Conservation (phyloP, 1,140 invertebrate genomes). For the Nasonia giraulti region DNA sequence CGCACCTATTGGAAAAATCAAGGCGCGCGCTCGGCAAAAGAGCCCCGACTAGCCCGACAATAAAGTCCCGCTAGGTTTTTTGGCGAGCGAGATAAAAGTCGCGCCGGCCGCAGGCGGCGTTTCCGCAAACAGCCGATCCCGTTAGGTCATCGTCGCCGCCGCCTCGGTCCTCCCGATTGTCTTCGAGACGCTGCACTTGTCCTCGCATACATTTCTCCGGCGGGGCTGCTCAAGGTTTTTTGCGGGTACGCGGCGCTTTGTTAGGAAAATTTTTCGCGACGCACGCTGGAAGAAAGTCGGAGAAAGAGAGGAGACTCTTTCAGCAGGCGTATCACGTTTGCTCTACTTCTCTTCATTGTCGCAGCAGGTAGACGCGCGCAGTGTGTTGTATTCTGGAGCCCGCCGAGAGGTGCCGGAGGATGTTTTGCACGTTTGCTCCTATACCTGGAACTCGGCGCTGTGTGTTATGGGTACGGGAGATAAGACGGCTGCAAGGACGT, state of each 20-base stretch:
- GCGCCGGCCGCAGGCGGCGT: constrained; percentile 38
- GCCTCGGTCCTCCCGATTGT: background rate
- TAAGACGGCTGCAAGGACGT: constrained; percentile 33
- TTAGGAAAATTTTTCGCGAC: constrained; percentile 15
- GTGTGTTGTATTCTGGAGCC: background rate
- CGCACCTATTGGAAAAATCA: constrained; percentile 56
- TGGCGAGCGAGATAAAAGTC: constrained; percentile 56
- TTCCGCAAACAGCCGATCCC: constrained; percentile 65
- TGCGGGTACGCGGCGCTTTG: background rate
- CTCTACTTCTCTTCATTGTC: constrained; percentile 51
- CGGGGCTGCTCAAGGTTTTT: constrained; percentile 30
- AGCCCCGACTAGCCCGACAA: constrained; percentile 47
- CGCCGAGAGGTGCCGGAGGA: background rate
- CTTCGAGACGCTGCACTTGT: background rate
- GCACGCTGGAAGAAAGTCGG: background rate
- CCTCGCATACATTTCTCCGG: constrained; percentile 16
- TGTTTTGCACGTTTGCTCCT: constrained; percentile 21
- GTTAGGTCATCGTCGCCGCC: constrained; percentile 56
- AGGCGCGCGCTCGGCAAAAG: background rate
- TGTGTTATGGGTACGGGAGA: background rate
- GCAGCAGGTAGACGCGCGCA: constrained; percentile 26
- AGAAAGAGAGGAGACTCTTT: background rate
- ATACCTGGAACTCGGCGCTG: background rate
- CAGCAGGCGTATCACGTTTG: constrained; percentile 48
- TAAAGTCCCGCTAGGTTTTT: constrained; percentile 56